These are phyloP conservation scores for Vanessa cardui DNA, from an alignment of 2,888 invertebrate species.

Conservation along the genomic window DNA sequence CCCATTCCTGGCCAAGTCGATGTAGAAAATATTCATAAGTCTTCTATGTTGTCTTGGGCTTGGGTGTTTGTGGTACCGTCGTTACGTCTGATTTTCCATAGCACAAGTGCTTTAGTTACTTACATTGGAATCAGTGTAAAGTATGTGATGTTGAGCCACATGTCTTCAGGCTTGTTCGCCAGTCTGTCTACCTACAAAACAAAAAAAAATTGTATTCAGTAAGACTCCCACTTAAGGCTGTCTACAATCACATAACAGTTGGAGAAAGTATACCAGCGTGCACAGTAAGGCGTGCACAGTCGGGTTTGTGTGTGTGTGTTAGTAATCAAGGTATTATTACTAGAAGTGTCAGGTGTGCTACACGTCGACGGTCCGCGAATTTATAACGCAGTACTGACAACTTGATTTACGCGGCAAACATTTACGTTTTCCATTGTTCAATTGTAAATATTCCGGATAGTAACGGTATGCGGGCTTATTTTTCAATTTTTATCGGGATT, in stretches of 20 bases:
- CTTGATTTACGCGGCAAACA: slow-evolving; percentile 73
- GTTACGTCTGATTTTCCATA: too few relatives aligned
- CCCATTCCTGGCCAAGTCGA: too few relatives aligned
- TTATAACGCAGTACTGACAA: slow-evolving; percentile 78
- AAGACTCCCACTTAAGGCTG: too few relatives aligned
- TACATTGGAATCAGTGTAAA: too few relatives aligned
- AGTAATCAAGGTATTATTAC: slow-evolving; percentile 78
- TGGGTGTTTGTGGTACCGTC: too few relatives aligned
- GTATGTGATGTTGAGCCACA: too few relatives aligned
- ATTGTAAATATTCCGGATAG: slow-evolving; percentile 63
- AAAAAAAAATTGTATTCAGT: too few relatives aligned
- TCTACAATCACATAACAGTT: background rate
- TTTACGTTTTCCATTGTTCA: slow-evolving; percentile 57
- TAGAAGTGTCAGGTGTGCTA: slow-evolving; percentile 65
- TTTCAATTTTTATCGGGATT: slow-evolving; percentile 26
- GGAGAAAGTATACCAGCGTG: background rate
- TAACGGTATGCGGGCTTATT: slow-evolving; percentile 26
- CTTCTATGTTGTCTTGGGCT: too few relatives aligned
- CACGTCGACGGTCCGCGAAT: slow-evolving; percentile 65
- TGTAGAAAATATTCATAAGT: too few relatives aligned
- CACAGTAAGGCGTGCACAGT: background rate
- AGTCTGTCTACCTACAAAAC: too few relatives aligned
- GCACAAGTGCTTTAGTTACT: too few relatives aligned
- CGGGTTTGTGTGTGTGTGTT: background rate
- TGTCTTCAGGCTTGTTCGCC: too few relatives aligned